Evolutionary conservation across 2,888 invertebrate species (phyloP), one percentile per base, ranked within the genome.

Genomic region (Idaea biselata): DNA sequence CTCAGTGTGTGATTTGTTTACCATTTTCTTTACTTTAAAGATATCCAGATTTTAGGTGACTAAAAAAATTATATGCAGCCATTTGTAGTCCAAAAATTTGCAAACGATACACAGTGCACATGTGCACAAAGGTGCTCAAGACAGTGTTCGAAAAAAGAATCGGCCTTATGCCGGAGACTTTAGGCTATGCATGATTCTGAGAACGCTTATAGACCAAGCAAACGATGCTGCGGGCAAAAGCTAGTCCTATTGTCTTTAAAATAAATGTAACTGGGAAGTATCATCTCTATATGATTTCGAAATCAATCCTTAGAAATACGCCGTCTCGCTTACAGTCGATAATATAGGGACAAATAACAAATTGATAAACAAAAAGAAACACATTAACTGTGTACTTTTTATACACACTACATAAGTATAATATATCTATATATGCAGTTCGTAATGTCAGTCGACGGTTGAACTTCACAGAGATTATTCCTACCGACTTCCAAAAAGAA

Each of bases 351-450:
- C 91, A 91, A 90, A 91, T 91, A 25, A 91, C 91, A 91, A 91
- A 91, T 91, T 91, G 91, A 91, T 90, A 91, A 91, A 91, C 88
- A 91, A 91, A 91, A 91, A 91, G 86, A 88, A 88, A 86, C 80
- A 81, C 83, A 79, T 88, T 88, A 87, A 83, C 80, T 80, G 81
- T 82, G 74, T 82, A 82, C 81, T 81, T 71, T 71, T 74, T 74
- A 73, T 75, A 75, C 68, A 73, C 44, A 44, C 44, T 44, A 44
- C 25, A 25, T 25, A 25, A 14, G 44, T 44, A 14, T 32, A 32
- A 32, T 11, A 14, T 44, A 44, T 11, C 32, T 11, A 14, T 44
- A 14, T 44, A 44, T 44, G 44, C 44, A 14, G 44, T 44, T 44
- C 14, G 11, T 44, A 44, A 44, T 44, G 44, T 44, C 44, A 44